These are phyloP conservation scores for Xyrichtys novacula DNA, from an alignment of 2,797 vertebrate species.

Conservation along the genomic window DNA sequence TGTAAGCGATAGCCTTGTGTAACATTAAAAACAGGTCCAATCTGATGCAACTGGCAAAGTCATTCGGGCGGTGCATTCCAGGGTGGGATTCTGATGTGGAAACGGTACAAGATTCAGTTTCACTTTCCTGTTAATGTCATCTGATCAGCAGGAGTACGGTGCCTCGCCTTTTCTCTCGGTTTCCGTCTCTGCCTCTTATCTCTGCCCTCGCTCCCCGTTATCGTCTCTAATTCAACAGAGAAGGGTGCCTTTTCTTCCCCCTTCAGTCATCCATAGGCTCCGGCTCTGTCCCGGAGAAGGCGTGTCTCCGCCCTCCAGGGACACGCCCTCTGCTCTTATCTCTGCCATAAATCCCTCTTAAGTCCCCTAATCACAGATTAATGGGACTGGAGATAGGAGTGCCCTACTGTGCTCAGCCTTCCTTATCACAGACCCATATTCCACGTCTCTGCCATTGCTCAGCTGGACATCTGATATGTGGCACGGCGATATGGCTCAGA, in stretches of 20 bases:
- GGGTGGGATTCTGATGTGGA: conserved; percentile 69
- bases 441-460: conserved; percentile 65
- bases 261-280: conserved; percentile 56
- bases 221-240: conserved; percentile 71
- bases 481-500: conserved; percentile 35
- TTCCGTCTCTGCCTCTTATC: conserved; percentile 43
- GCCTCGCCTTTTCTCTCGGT: conserved; percentile 53
- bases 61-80: conserved; percentile 75
- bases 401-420: conserved; percentile 62
- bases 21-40: conserved; percentile 78
- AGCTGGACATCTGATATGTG: conserved; percentile 63
- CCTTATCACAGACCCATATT: conserved; percentile 79
- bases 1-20: conserved; percentile 83
- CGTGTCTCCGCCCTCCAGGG: conserved; percentile 64
- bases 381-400: conserved; percentile 78
- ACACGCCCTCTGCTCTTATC: conserved; percentile 83
- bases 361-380: conserved; percentile 85
- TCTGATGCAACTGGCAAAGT: conserved; percentile 78
- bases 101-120: conserved; percentile 67
- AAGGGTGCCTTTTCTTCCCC: conserved; percentile 64
- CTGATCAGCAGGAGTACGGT: conserved; percentile 62
- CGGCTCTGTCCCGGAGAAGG: conserved; percentile 32
- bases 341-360: conserved; percentile 83
- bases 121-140: conserved; percentile 74
- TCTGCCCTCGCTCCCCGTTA: conserved; percentile 46